phyloP scores from a whole-genome alignment of 2,888 invertebrate species.

The Campaea margaritaria region DNA sequence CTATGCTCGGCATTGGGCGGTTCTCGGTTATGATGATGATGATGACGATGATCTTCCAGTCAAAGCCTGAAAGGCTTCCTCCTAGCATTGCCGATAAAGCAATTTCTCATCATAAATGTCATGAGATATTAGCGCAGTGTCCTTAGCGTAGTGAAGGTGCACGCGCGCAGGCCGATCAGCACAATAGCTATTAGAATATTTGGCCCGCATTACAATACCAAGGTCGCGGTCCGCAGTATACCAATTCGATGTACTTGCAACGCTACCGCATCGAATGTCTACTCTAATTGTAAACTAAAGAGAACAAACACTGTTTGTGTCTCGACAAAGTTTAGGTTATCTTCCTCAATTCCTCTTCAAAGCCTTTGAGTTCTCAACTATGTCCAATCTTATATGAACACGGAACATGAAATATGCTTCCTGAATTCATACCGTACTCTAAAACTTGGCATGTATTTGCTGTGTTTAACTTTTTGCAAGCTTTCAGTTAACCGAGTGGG shows the following conservation, averaged over 20 bases:
- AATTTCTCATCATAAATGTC: constrained; percentile 9
- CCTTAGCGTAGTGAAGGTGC: constrained; percentile 19
- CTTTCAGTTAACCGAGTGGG: too few species aligned
- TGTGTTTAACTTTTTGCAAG: too few species aligned
- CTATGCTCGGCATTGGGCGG: too few species aligned
- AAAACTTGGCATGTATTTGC: too few species aligned
- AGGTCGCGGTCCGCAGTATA: constrained; percentile 51
- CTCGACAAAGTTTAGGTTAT: constrained; percentile 2
- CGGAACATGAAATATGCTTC: constrained; percentile 13
- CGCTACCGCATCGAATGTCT: constrained; percentile 23
- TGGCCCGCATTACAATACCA: constrained; percentile 72
- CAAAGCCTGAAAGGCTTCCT: not conserved
- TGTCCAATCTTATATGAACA: constrained; percentile 14
- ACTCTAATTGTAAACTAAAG: constrained; percentile 18
- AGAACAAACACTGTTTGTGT: constrained; percentile 16
- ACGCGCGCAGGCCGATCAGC: constrained; percentile 57
- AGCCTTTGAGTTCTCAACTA: constrained; percentile 6
- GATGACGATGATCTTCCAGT: too few species aligned
- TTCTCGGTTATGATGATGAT: too few species aligned
- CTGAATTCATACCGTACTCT: constrained; percentile 1
- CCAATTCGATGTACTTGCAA: constrained; percentile 53
- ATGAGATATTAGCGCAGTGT: not conserved
- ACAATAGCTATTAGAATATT: constrained; percentile 61
- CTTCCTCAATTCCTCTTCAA: constrained; percentile 22
- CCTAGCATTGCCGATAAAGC: not conserved